A percentile compares a stretch with the other conserved stretches of the same genome.
phyloP scores from a whole-genome alignment of 2,888 invertebrate species.

The Catocala nupta region DNA sequence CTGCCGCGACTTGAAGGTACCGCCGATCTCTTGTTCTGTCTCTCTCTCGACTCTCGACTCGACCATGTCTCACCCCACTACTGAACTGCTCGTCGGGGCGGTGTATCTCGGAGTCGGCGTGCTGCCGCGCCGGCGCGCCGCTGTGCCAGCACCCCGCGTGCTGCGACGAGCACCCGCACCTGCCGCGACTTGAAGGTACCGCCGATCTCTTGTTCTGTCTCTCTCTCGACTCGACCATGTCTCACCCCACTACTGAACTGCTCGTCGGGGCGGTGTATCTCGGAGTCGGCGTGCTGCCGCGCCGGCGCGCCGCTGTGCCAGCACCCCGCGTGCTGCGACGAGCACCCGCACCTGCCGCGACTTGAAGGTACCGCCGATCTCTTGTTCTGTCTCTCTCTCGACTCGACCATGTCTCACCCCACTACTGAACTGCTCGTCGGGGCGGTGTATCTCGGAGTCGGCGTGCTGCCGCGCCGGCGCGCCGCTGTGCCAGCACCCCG shows the following conservation, averaged over 20 bases:
- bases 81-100: slow-evolving; percentile 81
- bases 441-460: slow-evolving; percentile 84
- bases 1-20: slow-evolving; percentile 57
- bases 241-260: too few species aligned
- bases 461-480: slow-evolving; percentile 81
- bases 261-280: slow-evolving; percentile 85
- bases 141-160: slow-evolving; percentile 77
- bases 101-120: slow-evolving; percentile 85
- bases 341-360: slow-evolving; percentile 59
- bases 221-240: too few species aligned
- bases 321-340: slow-evolving; percentile 78
- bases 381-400: too few species aligned
- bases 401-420: too few species aligned
- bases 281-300: slow-evolving; percentile 84
- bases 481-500: slow-evolving; percentile 72
- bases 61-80: too few species aligned
- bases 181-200: slow-evolving; percentile 55
- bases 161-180: slow-evolving; percentile 70
- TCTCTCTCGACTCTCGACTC: too few species aligned
- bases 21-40: too few species aligned
- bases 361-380: slow-evolving; percentile 48
- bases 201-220: too few species aligned
- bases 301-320: slow-evolving; percentile 62
- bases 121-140: slow-evolving; percentile 71
- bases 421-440: slow-evolving; percentile 63